Evolutionary conservation across 2,888 invertebrate species (phyloP), one percentile per base, ranked within the genome.

Genomic region (Pristionchus arcanus): DNA sequence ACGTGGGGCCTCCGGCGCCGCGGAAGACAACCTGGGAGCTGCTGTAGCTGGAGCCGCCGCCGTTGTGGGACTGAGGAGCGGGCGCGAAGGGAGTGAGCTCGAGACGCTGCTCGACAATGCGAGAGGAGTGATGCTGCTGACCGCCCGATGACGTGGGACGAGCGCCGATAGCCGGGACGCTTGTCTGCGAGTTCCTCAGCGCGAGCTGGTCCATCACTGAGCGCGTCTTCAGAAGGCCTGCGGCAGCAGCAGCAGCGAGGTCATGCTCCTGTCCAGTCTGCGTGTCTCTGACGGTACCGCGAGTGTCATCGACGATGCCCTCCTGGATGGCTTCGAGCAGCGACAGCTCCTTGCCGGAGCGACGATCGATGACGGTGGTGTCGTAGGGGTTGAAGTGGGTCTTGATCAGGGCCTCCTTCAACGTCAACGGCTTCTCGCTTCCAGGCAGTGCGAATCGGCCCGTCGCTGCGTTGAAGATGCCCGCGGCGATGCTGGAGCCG

Each of bases 391-490:
- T 94, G 92, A 95, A 93, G 63, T 96, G 93, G 49, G 96, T 96
- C 91, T 95, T 95, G 91, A 95, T 95, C 90, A 96, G 95, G 53
- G 96, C 95, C 96, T 97, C 97, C 93, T 95, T 95, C 83, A 98
- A 95, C 0, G 97, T 97, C 53, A 98, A 96, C 91, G 96, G 96
- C 91, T 96, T 96, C 66, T 96, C 97, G 1, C 97, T 97, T 66
- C 96, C 96, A 1, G 96, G 96, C 93, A 97, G 96, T 59, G 96
- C 96, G 89, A 98, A 96, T 89, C 96, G 96, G 21, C 95, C 95
- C 55, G 97, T 97, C 89, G 97, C 96, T 0, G 97, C 97, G 96
- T 98, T 97, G 87, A 98, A 96, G 89, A 95, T 94, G 66, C 95
- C 95, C 83, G 94, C 93, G 97, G 96, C 98, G 97, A 93, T 97